These are phyloP conservation scores for Ladona fulva DNA, from an alignment of 1,140 invertebrate species.

Conservation along the genomic window DNA sequence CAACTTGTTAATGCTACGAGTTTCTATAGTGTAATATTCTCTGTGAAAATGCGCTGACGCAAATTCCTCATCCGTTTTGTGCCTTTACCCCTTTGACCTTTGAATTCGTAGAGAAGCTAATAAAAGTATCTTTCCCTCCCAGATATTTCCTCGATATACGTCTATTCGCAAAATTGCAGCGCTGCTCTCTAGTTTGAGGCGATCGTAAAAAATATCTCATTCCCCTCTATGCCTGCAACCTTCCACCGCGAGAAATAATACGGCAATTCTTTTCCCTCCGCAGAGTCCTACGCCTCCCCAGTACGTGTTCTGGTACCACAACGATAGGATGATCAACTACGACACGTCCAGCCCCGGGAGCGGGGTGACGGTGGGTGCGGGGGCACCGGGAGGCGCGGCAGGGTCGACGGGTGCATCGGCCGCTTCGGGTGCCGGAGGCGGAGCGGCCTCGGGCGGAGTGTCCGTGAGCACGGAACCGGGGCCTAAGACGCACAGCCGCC, in stretches of 20 bases:
- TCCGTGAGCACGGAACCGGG: conserved; percentile 32
- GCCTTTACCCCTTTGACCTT: no score
- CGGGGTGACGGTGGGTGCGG: conserved; percentile 27
- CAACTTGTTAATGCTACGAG: no score
- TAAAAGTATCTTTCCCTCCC: no score
- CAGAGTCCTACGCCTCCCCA: conserved; percentile 36
- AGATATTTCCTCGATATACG: no score
- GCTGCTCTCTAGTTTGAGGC: no score
- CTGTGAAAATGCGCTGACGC: no score
- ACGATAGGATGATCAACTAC: conserved; percentile 37
- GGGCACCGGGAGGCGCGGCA: conserved; percentile 22
- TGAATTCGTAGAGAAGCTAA: no score
- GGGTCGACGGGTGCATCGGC: conserved; percentile 32
- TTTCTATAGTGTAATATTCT: no score
- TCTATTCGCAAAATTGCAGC: no score
- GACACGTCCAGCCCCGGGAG: conserved; percentile 22
- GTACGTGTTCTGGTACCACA: conserved; percentile 41
- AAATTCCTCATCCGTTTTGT: no score
- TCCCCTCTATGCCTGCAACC: no score
- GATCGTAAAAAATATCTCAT: no score
- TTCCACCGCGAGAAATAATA: not conserved
- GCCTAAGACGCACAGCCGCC: conserved; percentile 33
- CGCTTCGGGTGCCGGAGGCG: conserved; percentile 24
- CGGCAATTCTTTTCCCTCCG: not conserved
- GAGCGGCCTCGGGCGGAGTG: not conserved